Evolutionary conservation across 2,797 vertebrate genomes (phyloP).

Genomic region (Chaetodon trifasciatus): DNA sequence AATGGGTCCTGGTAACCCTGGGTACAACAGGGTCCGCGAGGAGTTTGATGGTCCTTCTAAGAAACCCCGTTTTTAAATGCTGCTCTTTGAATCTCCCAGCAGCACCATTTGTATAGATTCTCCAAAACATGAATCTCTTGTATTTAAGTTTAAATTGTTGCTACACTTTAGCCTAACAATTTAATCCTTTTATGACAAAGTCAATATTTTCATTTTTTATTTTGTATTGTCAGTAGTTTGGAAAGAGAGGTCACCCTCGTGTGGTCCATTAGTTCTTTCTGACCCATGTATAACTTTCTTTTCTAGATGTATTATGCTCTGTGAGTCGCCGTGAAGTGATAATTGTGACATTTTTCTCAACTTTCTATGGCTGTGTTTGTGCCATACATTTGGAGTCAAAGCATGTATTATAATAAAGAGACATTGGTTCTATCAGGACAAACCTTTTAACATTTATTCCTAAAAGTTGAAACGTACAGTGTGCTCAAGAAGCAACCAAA

Average conservation of each 20-base stretch:
- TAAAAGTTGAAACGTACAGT: constrained; percentile 9
- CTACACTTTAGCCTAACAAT: constrained; percentile 94
- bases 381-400: constrained; percentile 91
- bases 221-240: constrained; percentile 84
- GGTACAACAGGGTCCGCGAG: constrained; percentile 98
- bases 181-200: constrained; percentile 81
- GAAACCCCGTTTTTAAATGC: constrained; percentile 96
- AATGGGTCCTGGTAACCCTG: constrained; percentile 90
- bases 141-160: constrained; percentile 90
- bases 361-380: constrained; percentile 96
- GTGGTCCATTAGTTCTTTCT: constrained; percentile 76
- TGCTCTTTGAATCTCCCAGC: constrained; percentile 70
- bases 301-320: constrained; percentile 84
- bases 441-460: constrained; percentile 73
- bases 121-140: constrained; percentile 78
- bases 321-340: constrained; percentile 86
- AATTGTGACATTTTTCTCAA: constrained; percentile 88
- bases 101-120: constrained; percentile 81
- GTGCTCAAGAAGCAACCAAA: constrained; percentile 5
- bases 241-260: constrained; percentile 66
- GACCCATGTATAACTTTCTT: constrained; percentile 82
- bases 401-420: constrained; percentile 98
- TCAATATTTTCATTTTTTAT: constrained; percentile 79
- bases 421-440: constrained; percentile 83
- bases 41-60: constrained; percentile 98